These are phyloP conservation scores for Hyles lineata DNA, from an alignment of 2,888 invertebrate genomes.

Conservation along the genomic window DNA sequence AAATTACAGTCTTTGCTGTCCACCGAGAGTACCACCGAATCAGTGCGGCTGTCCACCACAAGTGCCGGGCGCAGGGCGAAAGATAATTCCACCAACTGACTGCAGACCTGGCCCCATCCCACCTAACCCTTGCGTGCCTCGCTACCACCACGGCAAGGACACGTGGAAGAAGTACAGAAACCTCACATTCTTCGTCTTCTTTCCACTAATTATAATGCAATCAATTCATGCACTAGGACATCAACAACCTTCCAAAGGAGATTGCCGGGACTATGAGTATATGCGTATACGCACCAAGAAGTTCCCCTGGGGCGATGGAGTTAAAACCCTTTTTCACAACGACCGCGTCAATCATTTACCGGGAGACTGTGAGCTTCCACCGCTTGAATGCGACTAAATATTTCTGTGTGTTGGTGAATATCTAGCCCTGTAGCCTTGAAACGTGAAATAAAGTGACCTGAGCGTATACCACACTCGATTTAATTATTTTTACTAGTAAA, in stretches of 20 bases:
- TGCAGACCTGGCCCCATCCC: slow-evolving; percentile 58
- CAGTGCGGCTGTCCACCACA: slow-evolving; percentile 53
- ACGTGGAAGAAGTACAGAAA: slow-evolving; percentile 64
- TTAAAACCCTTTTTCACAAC: slow-evolving; percentile 93
- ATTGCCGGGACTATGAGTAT: slow-evolving; percentile 88
- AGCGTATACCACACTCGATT: not conserved
- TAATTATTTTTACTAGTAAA: not conserved
- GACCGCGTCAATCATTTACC: slow-evolving; percentile 86
- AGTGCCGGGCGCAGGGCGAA: slow-evolving; percentile 52
- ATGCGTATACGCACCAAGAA: slow-evolving; percentile 90
- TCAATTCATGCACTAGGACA: slow-evolving; percentile 49
- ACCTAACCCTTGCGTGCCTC: slow-evolving; percentile 65
- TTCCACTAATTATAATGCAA: slow-evolving; percentile 68
- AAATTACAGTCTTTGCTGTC: slow-evolving; percentile 56
- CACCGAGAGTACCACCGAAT: slow-evolving; percentile 55
- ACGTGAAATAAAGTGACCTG: slow-evolving; percentile 28
- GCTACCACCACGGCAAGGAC: slow-evolving; percentile 57
- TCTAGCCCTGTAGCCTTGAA: not conserved
- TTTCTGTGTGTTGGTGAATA: not conserved
- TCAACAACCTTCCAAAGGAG: slow-evolving; percentile 48
- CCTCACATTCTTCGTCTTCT: slow-evolving; percentile 58
- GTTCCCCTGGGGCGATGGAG: slow-evolving; percentile 97
- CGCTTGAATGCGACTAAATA: slow-evolving; percentile 62
- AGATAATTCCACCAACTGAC: slow-evolving; percentile 56
- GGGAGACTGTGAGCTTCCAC: slow-evolving; percentile 67